Evolutionary conservation across 2,797 vertebrate genomes (phyloP).

Genomic region (Gallinago stenura): DNA sequence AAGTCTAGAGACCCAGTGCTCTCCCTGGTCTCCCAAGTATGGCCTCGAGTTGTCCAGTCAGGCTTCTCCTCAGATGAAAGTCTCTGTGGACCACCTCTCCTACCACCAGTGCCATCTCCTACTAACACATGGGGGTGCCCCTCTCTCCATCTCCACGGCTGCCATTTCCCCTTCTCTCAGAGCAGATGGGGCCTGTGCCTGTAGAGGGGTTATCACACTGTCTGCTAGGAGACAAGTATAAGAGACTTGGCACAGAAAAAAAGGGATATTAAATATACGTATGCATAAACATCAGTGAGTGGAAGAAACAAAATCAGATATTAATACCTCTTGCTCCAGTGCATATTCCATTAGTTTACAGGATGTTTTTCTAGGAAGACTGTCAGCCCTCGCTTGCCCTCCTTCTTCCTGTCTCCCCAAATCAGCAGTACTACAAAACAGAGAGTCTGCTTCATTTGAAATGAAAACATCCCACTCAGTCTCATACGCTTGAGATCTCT

Average conservation of each 20-base stretch:
- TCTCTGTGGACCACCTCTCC: not conserved
- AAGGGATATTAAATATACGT: not conserved
- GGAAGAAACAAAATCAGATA: not conserved
- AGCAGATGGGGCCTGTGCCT: not conserved
- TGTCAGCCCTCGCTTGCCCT: fast-evolving
- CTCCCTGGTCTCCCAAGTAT: fast-evolving
- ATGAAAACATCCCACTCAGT: not conserved
- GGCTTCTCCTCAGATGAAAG: too few relatives aligned
- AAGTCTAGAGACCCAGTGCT: not conserved
- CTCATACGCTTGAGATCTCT: not conserved
- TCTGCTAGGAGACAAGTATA: not conserved
- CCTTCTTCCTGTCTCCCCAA: not conserved
- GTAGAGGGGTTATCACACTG: not conserved
- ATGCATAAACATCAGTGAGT: not conserved
- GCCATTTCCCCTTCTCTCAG: not conserved
- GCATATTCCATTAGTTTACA: not conserved
- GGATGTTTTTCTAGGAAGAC: not conserved
- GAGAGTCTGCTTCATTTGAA: not conserved
- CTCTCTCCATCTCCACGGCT: not conserved
- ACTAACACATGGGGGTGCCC: not conserved
- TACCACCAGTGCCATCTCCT: not conserved
- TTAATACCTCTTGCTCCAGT: not conserved
- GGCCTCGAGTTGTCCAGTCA: not conserved
- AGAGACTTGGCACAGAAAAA: not conserved
- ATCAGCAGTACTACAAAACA: not conserved